Conservation (phyloP, 2,888 invertebrate species). For the Pammene fasciana region DNA sequence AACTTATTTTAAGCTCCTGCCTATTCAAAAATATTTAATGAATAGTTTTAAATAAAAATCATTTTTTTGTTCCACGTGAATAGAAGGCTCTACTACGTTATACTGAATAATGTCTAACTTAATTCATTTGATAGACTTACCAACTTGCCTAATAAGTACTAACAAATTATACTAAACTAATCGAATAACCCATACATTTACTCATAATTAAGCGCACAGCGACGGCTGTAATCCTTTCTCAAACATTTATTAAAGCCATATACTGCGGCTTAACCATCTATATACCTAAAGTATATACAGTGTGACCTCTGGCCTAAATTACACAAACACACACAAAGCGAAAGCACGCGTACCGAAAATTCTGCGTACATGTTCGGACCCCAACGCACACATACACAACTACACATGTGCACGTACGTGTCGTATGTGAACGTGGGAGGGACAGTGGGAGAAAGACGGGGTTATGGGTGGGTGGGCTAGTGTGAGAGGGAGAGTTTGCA, state of each 20-base stretch:
- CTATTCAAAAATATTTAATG: no score
- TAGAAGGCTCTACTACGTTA: no score
- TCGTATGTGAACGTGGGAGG: constrained; percentile 74
- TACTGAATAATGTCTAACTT: no score
- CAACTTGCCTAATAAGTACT: no score
- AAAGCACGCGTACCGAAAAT: constrained; percentile 64
- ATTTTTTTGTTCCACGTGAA: no score
- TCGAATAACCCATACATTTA: constrained; percentile 19
- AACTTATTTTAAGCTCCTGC: no score
- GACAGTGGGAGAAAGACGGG: constrained; percentile 64
- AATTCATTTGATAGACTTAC: no score
- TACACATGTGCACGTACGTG: constrained; percentile 63
- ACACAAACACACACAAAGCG: constrained; percentile 44
- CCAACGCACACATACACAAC: constrained; percentile 66
- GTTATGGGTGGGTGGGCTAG: constrained; percentile 49
- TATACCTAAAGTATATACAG: constrained; percentile 29
- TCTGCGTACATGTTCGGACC: constrained; percentile 73
- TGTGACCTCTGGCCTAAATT: constrained; percentile 49
- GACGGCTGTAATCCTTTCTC: constrained; percentile 24
- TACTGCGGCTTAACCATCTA: constrained; percentile 29
- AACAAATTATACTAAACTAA: neutral
- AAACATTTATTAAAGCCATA: constrained; percentile 26
- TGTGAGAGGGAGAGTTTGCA: constrained; percentile 76
- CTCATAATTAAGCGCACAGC: neutral
- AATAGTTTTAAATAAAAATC: no score